Percentiles rank a stretch among this genome's conserved stretches.
These are phyloP conservation scores for Didymodactylos carnosus DNA, from an alignment of 2,888 invertebrate species.

Conservation along the genomic window DNA sequence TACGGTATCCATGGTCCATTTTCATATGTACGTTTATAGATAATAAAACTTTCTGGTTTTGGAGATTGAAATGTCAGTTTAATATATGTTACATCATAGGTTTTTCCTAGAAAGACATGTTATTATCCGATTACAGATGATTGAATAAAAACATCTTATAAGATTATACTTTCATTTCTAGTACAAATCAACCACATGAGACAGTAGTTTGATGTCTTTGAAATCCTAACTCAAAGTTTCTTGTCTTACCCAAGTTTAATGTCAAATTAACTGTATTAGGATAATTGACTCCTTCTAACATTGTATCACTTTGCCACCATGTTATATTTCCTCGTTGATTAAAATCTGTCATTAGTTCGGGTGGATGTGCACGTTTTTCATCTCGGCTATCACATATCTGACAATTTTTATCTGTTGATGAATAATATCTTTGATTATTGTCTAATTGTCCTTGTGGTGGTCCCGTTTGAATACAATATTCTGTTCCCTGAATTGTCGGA, in stretches of 20 bases:
- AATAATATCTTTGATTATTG: too few relatives aligned
- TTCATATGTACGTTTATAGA: constrained; percentile 54
- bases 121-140: too few relatives aligned
- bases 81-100: constrained; percentile 89
- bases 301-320: constrained; percentile 52
- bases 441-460: constrained; percentile 24
- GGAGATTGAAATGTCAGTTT: constrained; percentile 79
- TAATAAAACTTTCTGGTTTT: constrained; percentile 84
- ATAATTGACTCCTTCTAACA: constrained; percentile 74
- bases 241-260: constrained; percentile 54
- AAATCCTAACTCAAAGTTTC: too few relatives aligned
- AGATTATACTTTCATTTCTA: not conserved
- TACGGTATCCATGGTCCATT: constrained; percentile 46
- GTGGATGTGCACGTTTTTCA: constrained; percentile 45
- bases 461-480: constrained; percentile 79
- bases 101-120: constrained; percentile 59
- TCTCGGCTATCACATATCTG: constrained; percentile 44
- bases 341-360: constrained; percentile 65
- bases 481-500: constrained; percentile 18
- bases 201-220: too few relatives aligned
- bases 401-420: too few relatives aligned
- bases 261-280: constrained; percentile 80
- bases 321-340: constrained; percentile 40
- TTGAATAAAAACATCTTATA: too few relatives aligned
- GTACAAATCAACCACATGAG: too few relatives aligned